These are phyloP conservation scores for Synergus itoensis DNA, from an alignment of 2,888 invertebrate genomes.

Conservation along the genomic window DNA sequence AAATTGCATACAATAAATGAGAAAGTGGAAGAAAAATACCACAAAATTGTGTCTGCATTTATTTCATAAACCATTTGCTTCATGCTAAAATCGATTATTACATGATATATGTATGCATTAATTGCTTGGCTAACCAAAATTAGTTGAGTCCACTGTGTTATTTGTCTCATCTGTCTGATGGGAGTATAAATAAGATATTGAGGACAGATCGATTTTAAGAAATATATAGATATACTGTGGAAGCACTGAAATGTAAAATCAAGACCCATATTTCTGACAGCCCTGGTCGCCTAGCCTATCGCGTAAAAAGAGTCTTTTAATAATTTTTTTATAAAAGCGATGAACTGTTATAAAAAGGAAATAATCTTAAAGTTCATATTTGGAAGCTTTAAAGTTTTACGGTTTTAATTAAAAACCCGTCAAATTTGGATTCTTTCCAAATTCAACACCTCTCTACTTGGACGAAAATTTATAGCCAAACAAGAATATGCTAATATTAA, in stretches of 20 bases:
- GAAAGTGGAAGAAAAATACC: background rate
- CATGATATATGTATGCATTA: background rate
- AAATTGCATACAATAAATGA: background rate
- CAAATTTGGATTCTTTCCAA: background rate
- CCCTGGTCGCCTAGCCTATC: constrained; percentile 10
- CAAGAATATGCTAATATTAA: background rate
- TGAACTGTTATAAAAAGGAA: background rate
- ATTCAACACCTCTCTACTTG: background rate
- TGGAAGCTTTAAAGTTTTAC: background rate
- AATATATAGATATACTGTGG: constrained; percentile 15
- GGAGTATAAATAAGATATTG: constrained; percentile 26
- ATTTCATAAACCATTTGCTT: background rate
- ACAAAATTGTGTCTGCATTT: background rate
- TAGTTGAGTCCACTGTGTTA: background rate
- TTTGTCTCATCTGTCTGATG: constrained; percentile 24
- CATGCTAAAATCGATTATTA: background rate
- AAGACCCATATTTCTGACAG: constrained; percentile 19
- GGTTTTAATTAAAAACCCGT: background rate
- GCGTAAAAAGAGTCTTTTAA: constrained; percentile 4
- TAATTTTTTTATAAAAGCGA: background rate
- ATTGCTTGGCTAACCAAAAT: constrained; percentile 22
- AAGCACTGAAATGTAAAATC: constrained; percentile 30
- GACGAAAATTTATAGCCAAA: background rate
- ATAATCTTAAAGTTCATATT: constrained; percentile 1
- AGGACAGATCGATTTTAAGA: constrained; percentile 29